Base-by-base conservation (phyloP, 92 coral and sea anemone genomes). In the Porites cylindrica region DNA sequence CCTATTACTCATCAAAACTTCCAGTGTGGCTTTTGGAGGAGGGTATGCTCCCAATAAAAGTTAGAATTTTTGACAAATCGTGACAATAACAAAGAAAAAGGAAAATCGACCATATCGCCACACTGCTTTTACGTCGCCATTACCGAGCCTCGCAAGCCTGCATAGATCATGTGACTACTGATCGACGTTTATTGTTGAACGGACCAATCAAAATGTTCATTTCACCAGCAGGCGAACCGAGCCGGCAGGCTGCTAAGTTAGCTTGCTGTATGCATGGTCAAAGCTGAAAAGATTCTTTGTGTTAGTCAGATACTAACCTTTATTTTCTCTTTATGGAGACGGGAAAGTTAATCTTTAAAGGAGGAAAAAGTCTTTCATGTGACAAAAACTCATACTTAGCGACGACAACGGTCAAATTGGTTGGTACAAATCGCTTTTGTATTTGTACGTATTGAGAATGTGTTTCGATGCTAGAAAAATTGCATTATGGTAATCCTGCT, bases 1-100 rank as follows among this genome's bases (percentile, higher is more conserved):
- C 99, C 99, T 97, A 97, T 96, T 97, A 97, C 99, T 97, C 99
- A 97, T 97, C 95, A 97, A 97, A 97, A 95, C 96, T 95, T 96
- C 98, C 98, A 95, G 92, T 95, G 93, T 95, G 98, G 96, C 98
- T 93, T 88, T 91, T 95, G 82, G 81, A 90, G 86, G 93, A 95
- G 98, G 93, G 91, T 95, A 86, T 88, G 88, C 92, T 95, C 96
- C 98, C 98, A 86, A 88, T 90, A 79, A 88, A 78, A 80, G 87
- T 69, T 85, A 77, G 84, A 95, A 74, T 90, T 92, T 38, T 84
- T 71, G 50, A 70, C 85, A 66, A 91, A 95, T 87, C 92, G 88
- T 80, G 83, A 89, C 92, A 83, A 86, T 91, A 84, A 91, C 88
- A 93, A 88, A 96, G 84, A 87, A 87, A 93, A 85, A 90, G 76